Evolutionary conservation across 2,797 vertebrate genomes (phyloP).

Genomic region (Buphagus erythrorhynchus): DNA sequence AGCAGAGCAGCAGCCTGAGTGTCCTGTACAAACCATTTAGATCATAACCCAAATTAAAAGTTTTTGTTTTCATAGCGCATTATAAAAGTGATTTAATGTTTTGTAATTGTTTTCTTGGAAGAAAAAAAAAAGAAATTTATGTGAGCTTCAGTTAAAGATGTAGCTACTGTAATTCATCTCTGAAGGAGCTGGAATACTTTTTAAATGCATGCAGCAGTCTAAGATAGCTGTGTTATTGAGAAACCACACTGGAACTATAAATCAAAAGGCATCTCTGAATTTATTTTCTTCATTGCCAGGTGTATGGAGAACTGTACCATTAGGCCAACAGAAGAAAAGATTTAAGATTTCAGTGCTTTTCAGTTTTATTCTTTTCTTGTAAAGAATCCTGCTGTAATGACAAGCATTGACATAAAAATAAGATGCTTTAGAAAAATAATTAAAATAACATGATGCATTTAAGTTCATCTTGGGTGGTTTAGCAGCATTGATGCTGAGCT

Average conservation of each 20-base stretch:
- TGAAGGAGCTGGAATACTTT: background rate
- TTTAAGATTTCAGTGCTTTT: background rate
- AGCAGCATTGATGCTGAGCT: background rate
- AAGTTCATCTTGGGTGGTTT: background rate
- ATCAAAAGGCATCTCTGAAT: constrained; percentile 25
- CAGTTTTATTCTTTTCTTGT: background rate
- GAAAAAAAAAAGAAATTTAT: constrained; percentile 20
- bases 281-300: constrained; percentile 23
- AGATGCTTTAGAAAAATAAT: constrained; percentile 15
- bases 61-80: constrained; percentile 20
- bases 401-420: background rate
- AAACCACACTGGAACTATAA: background rate
- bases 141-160: constrained; percentile 43
- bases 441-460: background rate
- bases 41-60: constrained; percentile 22
- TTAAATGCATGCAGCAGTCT: background rate
- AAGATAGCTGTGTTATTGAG: constrained; percentile 40
- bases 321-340: background rate
- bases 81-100: constrained; percentile 61
- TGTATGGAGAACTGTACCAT: constrained; percentile 26
- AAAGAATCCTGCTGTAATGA: background rate
- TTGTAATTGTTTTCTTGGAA: constrained; percentile 61
- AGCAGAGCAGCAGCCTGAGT: background rate
- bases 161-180: constrained; percentile 37
- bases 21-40: background rate